These are phyloP conservation scores for Temnothorax rugatulus DNA, from an alignment of 2,888 invertebrate species.

Conservation along the genomic window DNA sequence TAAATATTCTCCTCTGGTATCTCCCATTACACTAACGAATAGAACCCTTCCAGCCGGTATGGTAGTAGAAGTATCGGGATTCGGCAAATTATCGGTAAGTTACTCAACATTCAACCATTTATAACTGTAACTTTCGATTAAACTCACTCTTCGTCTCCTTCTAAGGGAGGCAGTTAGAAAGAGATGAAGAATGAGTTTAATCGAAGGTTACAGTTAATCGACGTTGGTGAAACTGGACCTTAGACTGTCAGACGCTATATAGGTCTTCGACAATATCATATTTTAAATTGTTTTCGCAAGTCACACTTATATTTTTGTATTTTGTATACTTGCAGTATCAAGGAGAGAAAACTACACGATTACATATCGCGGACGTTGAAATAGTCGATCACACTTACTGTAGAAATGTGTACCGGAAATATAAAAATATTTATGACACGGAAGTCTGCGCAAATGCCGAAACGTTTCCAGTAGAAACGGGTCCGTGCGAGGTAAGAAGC, in stretches of 20 bases:
- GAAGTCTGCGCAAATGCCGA: constrained; percentile 72
- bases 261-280: not conserved
- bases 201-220: too few relatives aligned
- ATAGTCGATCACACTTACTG: constrained; percentile 85
- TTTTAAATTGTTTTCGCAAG: not conserved
- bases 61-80: constrained; percentile 76
- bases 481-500: constrained; percentile 70
- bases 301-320: not conserved
- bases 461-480: constrained; percentile 37
- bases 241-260: not conserved
- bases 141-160: too few relatives aligned
- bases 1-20: constrained; percentile 33
- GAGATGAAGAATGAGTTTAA: too few relatives aligned
- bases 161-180: too few relatives aligned
- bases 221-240: too few relatives aligned
- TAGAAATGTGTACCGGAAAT: not conserved
- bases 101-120: not conserved
- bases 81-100: constrained; percentile 78
- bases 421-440: constrained; percentile 51
- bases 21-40: constrained; percentile 86
- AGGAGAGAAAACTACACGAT: constrained; percentile 73
- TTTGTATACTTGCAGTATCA: constrained; percentile 62
- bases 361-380: constrained; percentile 87
- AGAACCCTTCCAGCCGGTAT: constrained; percentile 61
- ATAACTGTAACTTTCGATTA: not conserved